phyloP scores from a whole-genome alignment of 2,888 invertebrate species.

The Ellobium chinense region DNA sequence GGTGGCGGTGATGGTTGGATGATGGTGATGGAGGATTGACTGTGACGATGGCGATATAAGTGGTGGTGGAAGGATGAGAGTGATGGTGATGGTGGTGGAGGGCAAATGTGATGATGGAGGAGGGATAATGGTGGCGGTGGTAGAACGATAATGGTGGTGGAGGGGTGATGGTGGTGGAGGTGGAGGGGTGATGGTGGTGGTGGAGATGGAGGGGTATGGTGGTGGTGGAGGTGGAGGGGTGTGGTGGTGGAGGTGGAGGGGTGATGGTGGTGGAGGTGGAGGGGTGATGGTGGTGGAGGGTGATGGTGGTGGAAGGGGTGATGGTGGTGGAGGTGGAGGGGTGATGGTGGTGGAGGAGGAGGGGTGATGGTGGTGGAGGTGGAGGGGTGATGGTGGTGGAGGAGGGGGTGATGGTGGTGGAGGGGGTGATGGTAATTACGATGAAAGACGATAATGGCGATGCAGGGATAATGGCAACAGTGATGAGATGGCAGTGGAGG shows the following conservation, averaged over 20 bases:
- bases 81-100: neutral
- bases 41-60: neutral
- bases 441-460: neutral
- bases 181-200: neutral
- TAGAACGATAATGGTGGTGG: neutral
- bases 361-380: conserved; percentile 50
- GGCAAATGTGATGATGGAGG: neutral
- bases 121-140: neutral
- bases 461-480: no score
- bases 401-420: no score
- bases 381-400: conserved; percentile 42
- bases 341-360: conserved; percentile 55
- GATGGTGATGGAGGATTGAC: neutral
- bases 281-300: conserved; percentile 7
- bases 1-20: no score
- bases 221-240: neutral
- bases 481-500: no score
- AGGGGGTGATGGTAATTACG: neutral
- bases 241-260: neutral
- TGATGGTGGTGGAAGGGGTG: conserved; percentile 9
- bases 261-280: neutral
- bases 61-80: neutral
- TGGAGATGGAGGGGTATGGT: neutral
- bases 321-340: conserved; percentile 38
- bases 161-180: neutral